Conservation (phyloP, 35 echinoderm and acorn worm species). For the Lytechinus variegatus region DNA sequence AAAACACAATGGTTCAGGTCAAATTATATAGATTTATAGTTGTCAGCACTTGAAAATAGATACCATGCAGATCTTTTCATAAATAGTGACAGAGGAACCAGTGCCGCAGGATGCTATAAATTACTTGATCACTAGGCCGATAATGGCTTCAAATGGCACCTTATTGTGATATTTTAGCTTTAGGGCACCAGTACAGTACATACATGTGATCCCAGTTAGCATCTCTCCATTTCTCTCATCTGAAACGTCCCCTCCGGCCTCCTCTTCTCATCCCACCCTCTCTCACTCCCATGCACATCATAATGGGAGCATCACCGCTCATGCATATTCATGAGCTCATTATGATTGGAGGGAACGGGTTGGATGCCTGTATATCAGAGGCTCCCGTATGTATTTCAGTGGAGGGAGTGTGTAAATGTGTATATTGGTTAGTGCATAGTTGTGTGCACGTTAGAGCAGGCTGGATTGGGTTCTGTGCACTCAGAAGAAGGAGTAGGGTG, state of each 20-base stretch:
- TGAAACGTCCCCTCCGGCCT: not conserved
- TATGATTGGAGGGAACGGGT: not conserved
- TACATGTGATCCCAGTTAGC: not conserved
- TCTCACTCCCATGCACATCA: not conserved
- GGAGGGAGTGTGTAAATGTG: not conserved
- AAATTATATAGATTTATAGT: not conserved
- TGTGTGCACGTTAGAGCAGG: not conserved
- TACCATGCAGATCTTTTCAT: not conserved
- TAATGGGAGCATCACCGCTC: not conserved
- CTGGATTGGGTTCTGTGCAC: not conserved
- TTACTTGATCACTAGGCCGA: not conserved
- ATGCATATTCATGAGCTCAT: conserved; percentile 18
- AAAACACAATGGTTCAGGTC: too few species aligned
- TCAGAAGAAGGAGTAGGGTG: not conserved
- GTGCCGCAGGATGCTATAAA: not conserved
- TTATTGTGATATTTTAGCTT: not conserved
- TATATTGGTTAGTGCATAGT: not conserved
- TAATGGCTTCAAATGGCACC: not conserved
- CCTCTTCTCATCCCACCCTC: not conserved
- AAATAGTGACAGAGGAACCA: not conserved
- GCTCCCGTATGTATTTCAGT: not conserved
- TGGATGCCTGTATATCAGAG: not conserved
- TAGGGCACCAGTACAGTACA: not conserved
- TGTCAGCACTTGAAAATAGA: not conserved
- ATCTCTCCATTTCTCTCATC: not conserved